Evolutionary conservation across 2,797 vertebrate genomes (phyloP).

Genomic region (Paratrypauchen microcephalus): DNA sequence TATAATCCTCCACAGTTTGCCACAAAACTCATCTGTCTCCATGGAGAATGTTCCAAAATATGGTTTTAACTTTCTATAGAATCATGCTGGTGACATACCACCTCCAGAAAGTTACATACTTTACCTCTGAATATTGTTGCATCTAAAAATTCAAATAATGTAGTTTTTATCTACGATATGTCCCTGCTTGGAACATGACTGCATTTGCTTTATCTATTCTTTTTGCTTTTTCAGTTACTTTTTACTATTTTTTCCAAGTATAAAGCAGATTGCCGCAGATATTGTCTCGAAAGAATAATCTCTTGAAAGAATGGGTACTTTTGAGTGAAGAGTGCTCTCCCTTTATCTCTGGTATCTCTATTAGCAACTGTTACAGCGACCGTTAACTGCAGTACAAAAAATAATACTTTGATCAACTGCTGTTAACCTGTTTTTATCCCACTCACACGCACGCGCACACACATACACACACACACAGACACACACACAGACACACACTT

Average conservation of each 20-base stretch:
- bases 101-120: no score
- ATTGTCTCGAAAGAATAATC: constrained; percentile 13
- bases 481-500: constrained; percentile 12
- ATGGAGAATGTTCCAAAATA: no score
- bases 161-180: not conserved
- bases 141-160: not conserved
- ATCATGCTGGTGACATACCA: no score
- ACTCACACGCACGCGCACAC: not conserved
- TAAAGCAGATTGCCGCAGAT: constrained; percentile 1
- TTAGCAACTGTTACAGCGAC: constrained; percentile 17
- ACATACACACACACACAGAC: constrained; percentile 9
- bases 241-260: constrained; percentile 8
- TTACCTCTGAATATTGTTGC: not conserved
- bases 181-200: not conserved
- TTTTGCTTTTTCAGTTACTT: not conserved
- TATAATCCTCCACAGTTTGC: no score
- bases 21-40: no score
- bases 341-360: constrained; percentile 13
- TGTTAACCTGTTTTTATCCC: constrained; percentile 17
- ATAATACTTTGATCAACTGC: constrained; percentile 34
- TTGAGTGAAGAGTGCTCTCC: constrained; percentile 15
- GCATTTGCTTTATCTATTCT: not conserved
- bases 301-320: constrained; percentile 16
- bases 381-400: constrained; percentile 6
- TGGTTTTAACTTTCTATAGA: no score